Conservation (phyloP, 2,113 vertebrate genomes). For the Corapipo altera region DNA sequence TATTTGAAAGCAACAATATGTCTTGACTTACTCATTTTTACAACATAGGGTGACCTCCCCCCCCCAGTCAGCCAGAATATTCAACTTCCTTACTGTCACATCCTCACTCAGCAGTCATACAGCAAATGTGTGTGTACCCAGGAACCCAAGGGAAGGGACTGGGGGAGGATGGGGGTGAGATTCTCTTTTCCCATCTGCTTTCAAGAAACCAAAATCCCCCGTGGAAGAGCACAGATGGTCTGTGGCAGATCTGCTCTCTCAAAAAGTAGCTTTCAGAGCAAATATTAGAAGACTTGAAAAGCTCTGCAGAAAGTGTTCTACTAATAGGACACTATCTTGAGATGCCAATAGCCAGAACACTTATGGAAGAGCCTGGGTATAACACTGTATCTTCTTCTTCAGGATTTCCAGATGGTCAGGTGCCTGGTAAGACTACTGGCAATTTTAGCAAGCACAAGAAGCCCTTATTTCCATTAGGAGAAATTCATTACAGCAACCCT, state of each 20-base stretch:
- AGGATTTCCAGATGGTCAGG: not conserved
- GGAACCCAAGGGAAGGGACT: not conserved
- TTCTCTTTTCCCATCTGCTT: not conserved
- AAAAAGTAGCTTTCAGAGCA: not conserved
- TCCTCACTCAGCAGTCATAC: not conserved
- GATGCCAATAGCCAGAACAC: not conserved
- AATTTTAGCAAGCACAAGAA: not conserved
- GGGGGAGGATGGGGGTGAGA: not conserved
- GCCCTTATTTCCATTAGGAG: not conserved
- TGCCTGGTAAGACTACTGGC: not conserved
- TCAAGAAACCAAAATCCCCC: not conserved
- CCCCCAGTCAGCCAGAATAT: not conserved
- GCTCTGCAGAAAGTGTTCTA: not conserved
- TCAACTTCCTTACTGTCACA: not conserved
- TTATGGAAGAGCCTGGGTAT: not conserved
- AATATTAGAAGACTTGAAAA: not conserved
- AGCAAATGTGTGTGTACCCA: not conserved
- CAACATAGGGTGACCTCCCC: not conserved
- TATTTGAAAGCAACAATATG: not conserved
- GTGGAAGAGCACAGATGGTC: constrained; percentile 26
- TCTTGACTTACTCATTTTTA: not conserved
- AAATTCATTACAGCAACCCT: not conserved
- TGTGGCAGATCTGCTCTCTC: not conserved
- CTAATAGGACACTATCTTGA: not conserved
- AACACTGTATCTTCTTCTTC: not conserved